Evolutionary conservation across 2,888 invertebrate genomes (phyloP).

Genomic region (Apodemia mormo): DNA sequence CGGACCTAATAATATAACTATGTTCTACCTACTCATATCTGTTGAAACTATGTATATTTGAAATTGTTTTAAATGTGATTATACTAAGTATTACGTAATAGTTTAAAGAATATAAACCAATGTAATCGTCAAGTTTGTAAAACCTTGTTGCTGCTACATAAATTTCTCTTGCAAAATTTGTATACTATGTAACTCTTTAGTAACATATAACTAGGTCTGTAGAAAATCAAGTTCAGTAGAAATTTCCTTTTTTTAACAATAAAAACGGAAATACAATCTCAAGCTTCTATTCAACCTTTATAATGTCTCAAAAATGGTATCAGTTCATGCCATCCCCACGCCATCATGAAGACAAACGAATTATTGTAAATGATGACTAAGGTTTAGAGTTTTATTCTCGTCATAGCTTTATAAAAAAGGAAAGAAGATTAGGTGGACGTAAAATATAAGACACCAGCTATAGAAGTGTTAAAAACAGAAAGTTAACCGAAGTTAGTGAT

Average conservation of each 20-base stretch:
- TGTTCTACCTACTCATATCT: constrained; percentile 8
- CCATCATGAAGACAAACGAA: background rate
- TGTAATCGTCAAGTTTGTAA: constrained; percentile 36
- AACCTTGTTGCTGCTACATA: constrained; percentile 33
- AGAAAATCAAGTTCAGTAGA: constrained; percentile 6
- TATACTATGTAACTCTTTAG: constrained; percentile 4
- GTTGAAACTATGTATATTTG: constrained; percentile 10
- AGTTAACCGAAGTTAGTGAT: constrained; percentile 32
- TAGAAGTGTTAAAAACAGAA: background rate
- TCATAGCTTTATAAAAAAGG: background rate
- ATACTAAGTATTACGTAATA: constrained; percentile 21
- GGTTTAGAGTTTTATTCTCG: background rate
- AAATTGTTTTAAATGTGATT: constrained; percentile 13
- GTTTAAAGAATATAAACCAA: constrained; percentile 32
- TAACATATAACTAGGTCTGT: background rate
- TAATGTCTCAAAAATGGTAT: background rate
- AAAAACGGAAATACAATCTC: background rate
- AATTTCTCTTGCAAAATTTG: constrained; percentile 28
- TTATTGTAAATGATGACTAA: background rate
- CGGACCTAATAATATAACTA: constrained; percentile 4
- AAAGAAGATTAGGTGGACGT: background rate
- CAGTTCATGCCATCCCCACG: background rate
- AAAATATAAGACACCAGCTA: background rate
- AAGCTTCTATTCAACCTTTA: background rate
- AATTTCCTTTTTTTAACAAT: background rate